Percentiles rank a stretch among this genome's conserved stretches.
Conservation (phyloP, 2,113 vertebrate genomes). For the Chionis minor region DNA sequence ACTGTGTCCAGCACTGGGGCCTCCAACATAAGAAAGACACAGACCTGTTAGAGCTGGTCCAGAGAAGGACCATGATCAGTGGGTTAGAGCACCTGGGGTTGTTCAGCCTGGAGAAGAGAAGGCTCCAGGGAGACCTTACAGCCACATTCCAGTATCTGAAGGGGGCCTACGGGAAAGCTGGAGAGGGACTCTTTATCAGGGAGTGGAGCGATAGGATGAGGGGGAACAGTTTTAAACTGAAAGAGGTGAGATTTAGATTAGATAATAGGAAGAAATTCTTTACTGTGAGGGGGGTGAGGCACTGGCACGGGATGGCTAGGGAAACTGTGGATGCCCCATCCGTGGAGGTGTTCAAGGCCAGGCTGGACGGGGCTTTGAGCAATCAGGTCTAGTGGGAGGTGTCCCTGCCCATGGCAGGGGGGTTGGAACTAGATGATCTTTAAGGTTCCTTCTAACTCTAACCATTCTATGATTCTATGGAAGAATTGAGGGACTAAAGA, state of each 20-base stretch:
- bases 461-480: not conserved
- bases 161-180: not conserved
- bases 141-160: not conserved
- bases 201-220: not conserved
- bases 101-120: not conserved
- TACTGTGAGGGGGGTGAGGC: not conserved
- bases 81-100: not conserved
- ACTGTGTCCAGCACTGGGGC: not conserved
- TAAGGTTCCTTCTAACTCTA: not conserved
- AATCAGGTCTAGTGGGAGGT: not conserved
- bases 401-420: not conserved
- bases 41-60: not conserved
- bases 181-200: not conserved
- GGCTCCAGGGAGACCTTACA: not conserved
- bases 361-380: not conserved
- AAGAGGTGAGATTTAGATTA: not conserved
- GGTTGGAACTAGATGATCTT: not conserved
- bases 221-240: not conserved
- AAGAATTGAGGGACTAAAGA: not conserved
- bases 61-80: not conserved
- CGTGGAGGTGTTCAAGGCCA: not conserved
- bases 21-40: not conserved
- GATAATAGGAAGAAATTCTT: not conserved
- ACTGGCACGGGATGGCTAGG: not conserved
- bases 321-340: not conserved